Percentiles rank a stretch among this genome's conserved stretches.
Evolutionary conservation across 2,888 invertebrate genomes (phyloP).

Genomic region (Cenopis cana): DNA sequence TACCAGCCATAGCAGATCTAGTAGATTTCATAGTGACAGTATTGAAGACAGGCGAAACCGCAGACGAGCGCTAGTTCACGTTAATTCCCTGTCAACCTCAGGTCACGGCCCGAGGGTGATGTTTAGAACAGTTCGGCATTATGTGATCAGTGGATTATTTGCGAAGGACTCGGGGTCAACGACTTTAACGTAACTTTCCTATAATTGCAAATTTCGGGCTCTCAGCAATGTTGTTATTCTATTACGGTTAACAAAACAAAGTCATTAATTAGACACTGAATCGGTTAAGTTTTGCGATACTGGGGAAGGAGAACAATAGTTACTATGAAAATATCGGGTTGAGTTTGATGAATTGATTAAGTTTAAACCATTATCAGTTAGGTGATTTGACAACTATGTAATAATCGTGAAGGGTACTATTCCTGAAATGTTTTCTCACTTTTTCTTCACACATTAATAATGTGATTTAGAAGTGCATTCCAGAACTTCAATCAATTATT

Average conservation of each 20-base stretch:
- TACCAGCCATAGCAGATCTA: too few species aligned
- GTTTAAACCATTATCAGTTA: not conserved
- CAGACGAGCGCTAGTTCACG: conserved; percentile 2
- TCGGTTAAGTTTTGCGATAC: conserved; percentile 14
- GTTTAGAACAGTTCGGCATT: conserved; percentile 9
- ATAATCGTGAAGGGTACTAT: not conserved
- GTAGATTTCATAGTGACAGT: not conserved
- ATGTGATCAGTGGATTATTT: conserved; percentile 28
- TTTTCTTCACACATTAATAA: not conserved
- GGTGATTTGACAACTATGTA: not conserved
- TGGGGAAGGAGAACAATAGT: conserved; percentile 5
- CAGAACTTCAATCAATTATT: not conserved
- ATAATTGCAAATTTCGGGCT: conserved; percentile 24
- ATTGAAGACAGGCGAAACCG: not conserved
- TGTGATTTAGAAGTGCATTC: not conserved
- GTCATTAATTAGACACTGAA: conserved; percentile 16
- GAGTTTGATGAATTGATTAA: not conserved
- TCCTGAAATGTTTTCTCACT: not conserved
- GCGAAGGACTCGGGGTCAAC: conserved; percentile 21
- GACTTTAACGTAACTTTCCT: conserved; percentile 11
- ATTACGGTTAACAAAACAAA: conserved; percentile 29
- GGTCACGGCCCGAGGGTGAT: conserved; percentile 16
- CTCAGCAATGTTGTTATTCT: conserved; percentile 23
- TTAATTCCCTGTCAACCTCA: conserved; percentile 10
- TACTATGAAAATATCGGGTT: not conserved